These are phyloP conservation scores for Nothura maculosa DNA, from an alignment of 2,797 vertebrate species.

Conservation along the genomic window DNA sequence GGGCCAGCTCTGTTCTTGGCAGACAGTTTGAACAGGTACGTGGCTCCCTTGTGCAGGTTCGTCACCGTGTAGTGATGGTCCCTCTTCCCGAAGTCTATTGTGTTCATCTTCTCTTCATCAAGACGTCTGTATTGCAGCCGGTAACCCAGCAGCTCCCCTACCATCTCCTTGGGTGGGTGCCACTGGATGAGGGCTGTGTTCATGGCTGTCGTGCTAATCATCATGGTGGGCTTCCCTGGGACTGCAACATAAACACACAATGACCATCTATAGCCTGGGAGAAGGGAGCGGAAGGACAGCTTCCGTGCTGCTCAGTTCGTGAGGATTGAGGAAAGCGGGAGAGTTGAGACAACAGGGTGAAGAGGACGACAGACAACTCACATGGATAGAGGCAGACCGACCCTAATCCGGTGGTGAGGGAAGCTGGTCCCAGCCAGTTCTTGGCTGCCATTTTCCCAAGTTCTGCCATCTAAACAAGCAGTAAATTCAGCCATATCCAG, in stretches of 20 bases:
- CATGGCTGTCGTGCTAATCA: conserved; percentile 95
- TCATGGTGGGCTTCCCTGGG: conserved; percentile 95
- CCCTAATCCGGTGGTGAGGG: not conserved
- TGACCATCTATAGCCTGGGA: conserved; percentile 66
- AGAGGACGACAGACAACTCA: conserved; percentile 62
- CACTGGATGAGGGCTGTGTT: conserved; percentile 98
- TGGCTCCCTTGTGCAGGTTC: conserved; percentile 93
- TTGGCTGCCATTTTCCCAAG: conserved; percentile 30
- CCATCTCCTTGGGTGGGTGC: conserved; percentile 96
- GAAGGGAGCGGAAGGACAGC: conserved; percentile 53
- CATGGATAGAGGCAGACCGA: conserved; percentile 36
- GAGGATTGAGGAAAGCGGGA: conserved; percentile 65
- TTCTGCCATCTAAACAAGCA: conserved; percentile 24
- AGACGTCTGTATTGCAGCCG: conserved; percentile 91
- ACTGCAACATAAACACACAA: conserved; percentile 86
- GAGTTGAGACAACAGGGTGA: conserved; percentile 62
- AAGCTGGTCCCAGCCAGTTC: conserved; percentile 60
- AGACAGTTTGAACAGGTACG: conserved; percentile 92
- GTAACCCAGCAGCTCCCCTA: conserved; percentile 94
- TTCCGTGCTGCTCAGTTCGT: conserved; percentile 12
- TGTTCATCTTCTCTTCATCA: conserved; percentile 88
- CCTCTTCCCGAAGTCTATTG: conserved; percentile 88
- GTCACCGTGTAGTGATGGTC: conserved; percentile 95
- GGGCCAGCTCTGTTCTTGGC: conserved; percentile 94
- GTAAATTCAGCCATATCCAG: conserved; percentile 31